Conservation (phyloP, 2,797 vertebrate species). For the Anolis apletophallus region DNA sequence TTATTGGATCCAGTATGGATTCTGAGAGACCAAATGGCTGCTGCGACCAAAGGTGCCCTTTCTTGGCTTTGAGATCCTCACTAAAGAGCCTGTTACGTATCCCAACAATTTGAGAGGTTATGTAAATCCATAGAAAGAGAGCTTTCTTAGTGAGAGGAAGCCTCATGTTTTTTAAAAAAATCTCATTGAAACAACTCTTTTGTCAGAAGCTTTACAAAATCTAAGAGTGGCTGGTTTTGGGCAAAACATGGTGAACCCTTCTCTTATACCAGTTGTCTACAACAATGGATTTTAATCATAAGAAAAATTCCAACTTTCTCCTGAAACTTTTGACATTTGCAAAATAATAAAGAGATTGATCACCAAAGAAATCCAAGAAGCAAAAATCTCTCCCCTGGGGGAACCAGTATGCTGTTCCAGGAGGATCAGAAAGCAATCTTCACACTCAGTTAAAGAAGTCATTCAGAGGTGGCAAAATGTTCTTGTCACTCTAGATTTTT, state of each 20-base stretch:
- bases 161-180: background rate
- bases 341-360: background rate
- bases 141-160: no score
- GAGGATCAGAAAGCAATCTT: no score
- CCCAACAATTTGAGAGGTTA: no score
- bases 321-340: background rate
- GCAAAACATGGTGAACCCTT: background rate
- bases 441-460: no score
- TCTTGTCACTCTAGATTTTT: background rate
- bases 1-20: no score
- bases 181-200: background rate
- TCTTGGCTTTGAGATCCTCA: no score
- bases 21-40: no score
- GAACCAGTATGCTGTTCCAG: background rate
- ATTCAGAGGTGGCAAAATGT: background rate
- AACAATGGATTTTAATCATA: background rate
- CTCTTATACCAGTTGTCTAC: background rate
- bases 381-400: background rate
- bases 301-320: background rate
- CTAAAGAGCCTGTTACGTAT: no score
- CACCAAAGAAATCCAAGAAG: background rate
- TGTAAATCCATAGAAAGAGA: no score
- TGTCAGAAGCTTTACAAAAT: background rate
- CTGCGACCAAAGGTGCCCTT: no score
- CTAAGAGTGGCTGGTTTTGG: background rate